phyloP scores from a whole-genome alignment of 2,113 vertebrate species.

The Tamias sibiricus region DNA sequence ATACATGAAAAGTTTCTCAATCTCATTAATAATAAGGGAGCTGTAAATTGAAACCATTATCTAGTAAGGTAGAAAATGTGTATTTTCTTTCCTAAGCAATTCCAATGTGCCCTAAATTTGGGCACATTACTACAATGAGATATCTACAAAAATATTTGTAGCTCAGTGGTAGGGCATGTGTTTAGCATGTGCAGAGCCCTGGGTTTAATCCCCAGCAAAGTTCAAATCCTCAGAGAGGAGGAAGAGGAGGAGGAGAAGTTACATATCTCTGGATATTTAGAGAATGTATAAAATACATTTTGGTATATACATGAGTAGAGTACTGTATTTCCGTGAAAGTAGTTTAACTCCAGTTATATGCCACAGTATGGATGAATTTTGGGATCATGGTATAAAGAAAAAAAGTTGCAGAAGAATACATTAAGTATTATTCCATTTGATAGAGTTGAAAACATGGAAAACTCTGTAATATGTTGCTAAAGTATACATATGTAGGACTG shows the following conservation, averaged over 20 bases:
- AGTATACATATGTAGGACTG: background rate
- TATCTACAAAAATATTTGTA: background rate
- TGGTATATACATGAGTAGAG: background rate
- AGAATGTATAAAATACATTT: slow-evolving; percentile 4
- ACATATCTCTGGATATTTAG: background rate
- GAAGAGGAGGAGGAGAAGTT: background rate
- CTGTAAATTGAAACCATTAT: background rate
- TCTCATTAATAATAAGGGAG: slow-evolving; percentile 14
- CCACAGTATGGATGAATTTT: background rate
- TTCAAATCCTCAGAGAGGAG: background rate
- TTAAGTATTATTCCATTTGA: slow-evolving; percentile 3
- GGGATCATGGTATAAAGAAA: background rate
- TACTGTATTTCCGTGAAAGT: background rate
- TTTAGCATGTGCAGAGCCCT: background rate
- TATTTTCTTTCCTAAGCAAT: background rate
- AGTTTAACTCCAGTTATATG: background rate
- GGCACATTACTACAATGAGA: background rate
- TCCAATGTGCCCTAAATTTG: background rate
- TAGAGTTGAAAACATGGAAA: slow-evolving; percentile 23
- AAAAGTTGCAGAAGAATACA: background rate
- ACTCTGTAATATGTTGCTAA: background rate
- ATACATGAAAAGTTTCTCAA: background rate
- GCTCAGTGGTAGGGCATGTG: background rate
- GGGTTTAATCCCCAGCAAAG: background rate
- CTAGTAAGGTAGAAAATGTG: background rate